Percentiles rank a stretch among this genome's conserved stretches.
Conservation (phyloP, 2,888 invertebrate species). For the Morpho helenor region DNA sequence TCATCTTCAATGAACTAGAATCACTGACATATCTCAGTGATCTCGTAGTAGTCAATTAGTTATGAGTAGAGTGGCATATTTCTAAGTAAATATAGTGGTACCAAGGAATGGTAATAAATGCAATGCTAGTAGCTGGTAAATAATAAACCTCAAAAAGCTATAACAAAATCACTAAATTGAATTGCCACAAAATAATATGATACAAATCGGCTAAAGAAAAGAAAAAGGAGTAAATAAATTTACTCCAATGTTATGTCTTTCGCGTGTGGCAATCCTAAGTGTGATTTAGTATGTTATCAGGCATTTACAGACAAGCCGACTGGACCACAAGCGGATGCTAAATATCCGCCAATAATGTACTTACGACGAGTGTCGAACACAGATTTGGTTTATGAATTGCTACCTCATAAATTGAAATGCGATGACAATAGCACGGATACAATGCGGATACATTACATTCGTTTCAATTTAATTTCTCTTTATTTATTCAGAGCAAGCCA, state of each 20-base stretch:
- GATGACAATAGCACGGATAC: conserved; percentile 42
- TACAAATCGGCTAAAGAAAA: too few species aligned
- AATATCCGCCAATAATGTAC: conserved; percentile 61
- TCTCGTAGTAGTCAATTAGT: too few species aligned
- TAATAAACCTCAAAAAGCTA: too few species aligned
- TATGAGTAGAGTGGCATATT: too few species aligned
- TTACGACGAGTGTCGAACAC: conserved; percentile 55
- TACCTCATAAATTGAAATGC: conserved; percentile 57
- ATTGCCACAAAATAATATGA: neutral
- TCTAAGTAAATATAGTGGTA: too few species aligned
- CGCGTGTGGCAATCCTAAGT: conserved; percentile 38
- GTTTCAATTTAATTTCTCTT: conserved; percentile 45
- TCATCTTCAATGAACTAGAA: too few species aligned
- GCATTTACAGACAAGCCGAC: conserved; percentile 47
- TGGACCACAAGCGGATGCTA: conserved; percentile 56
- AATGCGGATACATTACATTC: conserved; percentile 40
- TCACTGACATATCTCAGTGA: too few species aligned
- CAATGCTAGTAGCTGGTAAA: too few species aligned
- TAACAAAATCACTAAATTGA: neutral
- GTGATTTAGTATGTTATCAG: conserved; percentile 56
- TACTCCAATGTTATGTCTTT: conserved; percentile 25
- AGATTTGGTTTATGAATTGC: conserved; percentile 64
- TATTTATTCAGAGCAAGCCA: conserved; percentile 32
- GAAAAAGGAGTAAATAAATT: neutral
- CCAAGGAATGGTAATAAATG: too few species aligned